Evolutionary conservation across 2,113 vertebrate genomes (phyloP), one percentile per base, ranked within the genome.

Genomic region (Paradoxurus hermaphroditus): DNA sequence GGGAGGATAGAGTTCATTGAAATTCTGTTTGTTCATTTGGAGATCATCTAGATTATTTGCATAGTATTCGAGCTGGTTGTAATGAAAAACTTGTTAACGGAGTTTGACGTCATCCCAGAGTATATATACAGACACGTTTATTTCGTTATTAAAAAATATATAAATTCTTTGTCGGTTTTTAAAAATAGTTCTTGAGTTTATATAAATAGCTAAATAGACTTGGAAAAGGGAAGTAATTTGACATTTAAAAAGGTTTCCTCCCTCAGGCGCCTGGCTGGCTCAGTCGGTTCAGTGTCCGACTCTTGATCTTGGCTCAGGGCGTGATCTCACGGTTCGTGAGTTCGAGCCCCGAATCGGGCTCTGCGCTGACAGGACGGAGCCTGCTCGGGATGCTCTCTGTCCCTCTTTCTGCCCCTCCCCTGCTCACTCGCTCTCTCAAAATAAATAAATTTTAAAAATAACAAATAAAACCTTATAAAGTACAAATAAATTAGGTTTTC

Each of bases 31-130:
- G 59, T 79, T 86, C 25, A 73, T 88, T 86, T 91, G 46, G 56
- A 96, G 31, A 78, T 85, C 63, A 91, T 94, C 10, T 95, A 86
- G 23, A 36, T 91, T 72, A 90, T 94, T 97, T 93, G 16, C 25
- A 41, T 85, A 59, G 65, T 94, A 94, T 63, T 91, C 92, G 53
- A 95, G 18, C 87, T 96, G 19, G 15, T 15, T 79, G 3, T 79
- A 53, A 92, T 86, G 67, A 83, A 75, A 90, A 89, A 83, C 44
- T 95, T 78, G 73, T 89, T 93, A 89, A 75, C 11, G 1, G 12
- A 90, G 19, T 86, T 44, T 68, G 39, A 94, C 72, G 27, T 95
- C 29, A 86, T 85, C 25, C 49, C 31, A 49, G 63, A 83, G 13
- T 34, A 44, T 79, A 21, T 34, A 49, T 86, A 41, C 15, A 94